Evolutionary conservation across 2,797 vertebrate genomes (phyloP).

Genomic region (Alfaro cultratus): DNA sequence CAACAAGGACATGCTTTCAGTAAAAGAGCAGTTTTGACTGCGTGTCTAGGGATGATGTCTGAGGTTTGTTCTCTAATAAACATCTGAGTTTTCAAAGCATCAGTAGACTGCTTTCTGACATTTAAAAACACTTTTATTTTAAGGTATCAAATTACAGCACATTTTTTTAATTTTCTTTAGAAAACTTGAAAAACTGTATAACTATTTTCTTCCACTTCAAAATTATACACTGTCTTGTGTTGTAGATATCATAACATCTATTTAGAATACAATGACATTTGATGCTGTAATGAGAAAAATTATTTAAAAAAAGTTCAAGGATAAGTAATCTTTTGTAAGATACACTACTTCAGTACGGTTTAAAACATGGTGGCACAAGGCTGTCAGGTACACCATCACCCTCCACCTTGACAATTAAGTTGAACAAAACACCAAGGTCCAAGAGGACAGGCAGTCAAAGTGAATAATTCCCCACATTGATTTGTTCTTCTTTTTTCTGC

Average conservation of each 20-base stretch:
- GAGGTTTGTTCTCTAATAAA: neutral
- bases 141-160: neutral
- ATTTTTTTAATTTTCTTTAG: too few relatives aligned
- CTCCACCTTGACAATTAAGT: neutral
- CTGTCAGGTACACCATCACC: neutral
- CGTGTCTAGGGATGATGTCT: neutral
- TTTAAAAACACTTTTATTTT: neutral
- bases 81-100: neutral
- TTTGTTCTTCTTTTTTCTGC: slow-evolving; percentile 19
- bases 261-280: neutral
- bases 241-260: neutral
- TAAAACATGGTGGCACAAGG: neutral
- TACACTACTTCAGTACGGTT: neutral
- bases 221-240: neutral
- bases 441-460: slow-evolving; percentile 28
- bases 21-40: neutral
- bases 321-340: neutral
- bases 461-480: slow-evolving; percentile 51
- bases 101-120: neutral
- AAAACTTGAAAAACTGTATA: neutral
- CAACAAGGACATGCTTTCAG: neutral
- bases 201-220: neutral
- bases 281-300: neutral
- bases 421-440: slow-evolving; percentile 23
- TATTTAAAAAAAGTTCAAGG: neutral